Percentiles rank a stretch among this genome's conserved stretches.
These are phyloP conservation scores for Platycheirus rosarum DNA, from an alignment of 2,888 invertebrate genomes.

Conservation along the genomic window DNA sequence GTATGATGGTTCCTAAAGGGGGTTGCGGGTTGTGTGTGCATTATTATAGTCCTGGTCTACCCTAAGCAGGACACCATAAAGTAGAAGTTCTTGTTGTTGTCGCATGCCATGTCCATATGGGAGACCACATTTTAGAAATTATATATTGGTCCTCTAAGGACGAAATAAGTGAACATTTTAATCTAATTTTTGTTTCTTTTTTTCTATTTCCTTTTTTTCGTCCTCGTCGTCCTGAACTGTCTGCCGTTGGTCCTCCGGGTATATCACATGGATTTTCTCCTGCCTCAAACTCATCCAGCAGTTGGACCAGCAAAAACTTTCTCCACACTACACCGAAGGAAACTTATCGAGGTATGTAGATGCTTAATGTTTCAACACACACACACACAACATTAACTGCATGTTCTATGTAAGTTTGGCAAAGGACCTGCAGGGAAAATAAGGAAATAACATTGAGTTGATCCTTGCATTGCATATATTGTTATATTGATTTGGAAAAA, in stretches of 20 bases:
- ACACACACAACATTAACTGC: not conserved
- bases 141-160: slow-evolving; percentile 67
- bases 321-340: slow-evolving; percentile 87
- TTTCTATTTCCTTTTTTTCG: not conserved
- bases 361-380: not conserved
- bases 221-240: not conserved
- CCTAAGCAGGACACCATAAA: slow-evolving; percentile 38
- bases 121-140: slow-evolving; percentile 62
- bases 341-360: slow-evolving; percentile 89
- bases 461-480: slow-evolving; percentile 28
- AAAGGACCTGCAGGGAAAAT: slow-evolving; percentile 3
- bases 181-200: slow-evolving; percentile 69
- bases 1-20: no score
- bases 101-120: slow-evolving; percentile 58
- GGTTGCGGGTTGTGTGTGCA: not conserved
- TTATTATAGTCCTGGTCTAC: slow-evolving; percentile 36
- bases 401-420: slow-evolving; percentile 1
- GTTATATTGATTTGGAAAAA: not conserved
- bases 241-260: not conserved
- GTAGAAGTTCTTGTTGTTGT: slow-evolving; percentile 59
- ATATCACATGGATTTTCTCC: slow-evolving; percentile 42
- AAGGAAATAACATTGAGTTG: slow-evolving; percentile 39
- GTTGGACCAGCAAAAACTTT: slow-evolving; percentile 88
- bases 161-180: slow-evolving; percentile 72
- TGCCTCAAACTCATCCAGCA: slow-evolving; percentile 83